Evolutionary conservation across 2,797 vertebrate species (phyloP), one percentile per base, ranked within the genome.

Genomic region (Leptodactylus fallax): DNA sequence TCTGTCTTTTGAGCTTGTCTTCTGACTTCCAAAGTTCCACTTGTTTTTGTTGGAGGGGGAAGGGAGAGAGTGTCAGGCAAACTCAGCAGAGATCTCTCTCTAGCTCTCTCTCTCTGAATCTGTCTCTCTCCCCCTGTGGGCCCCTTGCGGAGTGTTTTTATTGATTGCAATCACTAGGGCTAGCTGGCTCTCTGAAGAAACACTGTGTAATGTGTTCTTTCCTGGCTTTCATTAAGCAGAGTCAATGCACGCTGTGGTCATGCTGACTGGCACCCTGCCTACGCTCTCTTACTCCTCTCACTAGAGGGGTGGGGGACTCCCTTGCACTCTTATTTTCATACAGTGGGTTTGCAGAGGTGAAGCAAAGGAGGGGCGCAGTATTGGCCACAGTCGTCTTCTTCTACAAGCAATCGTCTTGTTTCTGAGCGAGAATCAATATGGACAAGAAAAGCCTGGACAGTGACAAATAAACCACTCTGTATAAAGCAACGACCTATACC

Each of bases 211-310:
- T 94, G 96, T 96, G 96, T 95, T 93, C 94, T 94, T 94, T 96
- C 95, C 96, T 97, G 96, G 96, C 95, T 94, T 95, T 95, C 94
- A 96, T 96, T 96, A 96, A 95, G 96, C 92, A 90, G 95, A 95
- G 94, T 95, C 95, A 96, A 95, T 96, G 95, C 79, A 53, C 95
- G 94, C 93, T 91, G 95, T 91, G 95, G 95, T 96, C 95, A 94
- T 94, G 94, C 93, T 93, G 92, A 90, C 95, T 97, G 96, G 97
- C 95, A 94, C 92, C 91, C 93, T 95, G 96, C 96, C 96, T 94
- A 94, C 94, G 93, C 94, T 91, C 95, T 95, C 94, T 93, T 95
- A 87, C 93, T 92, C 91, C 94, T 93, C 93, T 74, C 55, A 23
- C 12, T 49, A 72, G n/a, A 36, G 69, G 58, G 76, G 83, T 47